Evolutionary conservation across 2,888 invertebrate species (phyloP).

Genomic region (Imbricaverruca yamaguchii): DNA sequence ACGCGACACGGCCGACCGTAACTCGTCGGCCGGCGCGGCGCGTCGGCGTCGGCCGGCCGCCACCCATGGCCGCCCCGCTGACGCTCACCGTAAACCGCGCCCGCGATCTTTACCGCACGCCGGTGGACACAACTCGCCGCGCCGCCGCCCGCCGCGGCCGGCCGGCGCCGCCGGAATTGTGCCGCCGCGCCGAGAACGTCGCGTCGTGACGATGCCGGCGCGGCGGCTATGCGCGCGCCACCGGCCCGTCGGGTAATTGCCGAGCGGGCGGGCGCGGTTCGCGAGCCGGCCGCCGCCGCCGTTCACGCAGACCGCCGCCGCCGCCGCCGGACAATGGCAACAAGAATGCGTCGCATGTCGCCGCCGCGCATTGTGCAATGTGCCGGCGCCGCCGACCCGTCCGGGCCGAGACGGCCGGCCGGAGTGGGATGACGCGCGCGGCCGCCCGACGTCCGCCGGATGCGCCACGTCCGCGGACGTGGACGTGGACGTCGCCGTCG

Average conservation of each 20-base stretch:
- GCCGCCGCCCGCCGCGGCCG: no score
- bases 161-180: no score
- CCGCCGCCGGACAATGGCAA: neutral
- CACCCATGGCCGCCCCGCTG: no score
- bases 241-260: no score
- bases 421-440: neutral
- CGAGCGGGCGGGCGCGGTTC: neutral
- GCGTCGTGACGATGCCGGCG: no score
- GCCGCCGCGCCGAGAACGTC: no score
- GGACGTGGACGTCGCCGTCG: neutral
- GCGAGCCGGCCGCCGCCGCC: neutral
- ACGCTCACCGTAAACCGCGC: no score
- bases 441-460: neutral
- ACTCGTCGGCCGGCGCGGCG: neutral
- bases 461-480: neutral
- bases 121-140: no score
- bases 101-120: no score
- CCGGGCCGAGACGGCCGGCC: neutral
- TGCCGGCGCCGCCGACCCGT: neutral
- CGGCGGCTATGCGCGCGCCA: no score
- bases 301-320: neutral
- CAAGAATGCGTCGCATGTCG: neutral
- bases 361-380: neutral
- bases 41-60: neutral
- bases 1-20: neutral